A percentile compares a stretch with the other conserved stretches of the same genome.
phyloP scores from a whole-genome alignment of 1,140 invertebrate genomes.

The Pachypsylla venusta region DNA sequence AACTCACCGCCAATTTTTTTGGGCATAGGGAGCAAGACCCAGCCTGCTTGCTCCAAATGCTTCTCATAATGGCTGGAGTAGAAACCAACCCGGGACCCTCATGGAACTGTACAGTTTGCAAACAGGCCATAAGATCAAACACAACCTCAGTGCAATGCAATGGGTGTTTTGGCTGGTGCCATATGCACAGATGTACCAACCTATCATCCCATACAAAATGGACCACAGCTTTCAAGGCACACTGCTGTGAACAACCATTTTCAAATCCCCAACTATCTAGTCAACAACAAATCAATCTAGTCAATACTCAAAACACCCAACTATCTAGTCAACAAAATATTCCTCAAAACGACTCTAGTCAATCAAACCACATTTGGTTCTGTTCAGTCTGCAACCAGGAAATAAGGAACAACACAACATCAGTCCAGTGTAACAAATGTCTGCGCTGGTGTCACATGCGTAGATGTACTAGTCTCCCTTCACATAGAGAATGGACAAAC shows the following conservation, averaged over 20 bases:
- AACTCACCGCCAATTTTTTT: no score
- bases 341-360: not conserved
- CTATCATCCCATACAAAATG: not conserved
- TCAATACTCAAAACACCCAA: not conserved
- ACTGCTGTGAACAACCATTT: not conserved
- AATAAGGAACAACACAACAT: conserved; percentile 2
- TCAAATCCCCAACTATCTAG: no score
- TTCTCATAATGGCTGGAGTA: not conserved
- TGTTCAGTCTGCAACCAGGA: not conserved
- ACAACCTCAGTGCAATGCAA: not conserved
- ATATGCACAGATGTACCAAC: not conserved
- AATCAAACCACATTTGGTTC: not conserved
- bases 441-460: not conserved
- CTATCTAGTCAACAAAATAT: not conserved
- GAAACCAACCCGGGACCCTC: not conserved
- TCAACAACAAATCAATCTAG: not conserved
- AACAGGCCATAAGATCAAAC: not conserved
- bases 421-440: conserved; percentile 9
- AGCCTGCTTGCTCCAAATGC: not conserved
- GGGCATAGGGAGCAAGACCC: not conserved
- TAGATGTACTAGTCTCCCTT: not conserved
- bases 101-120: not conserved
- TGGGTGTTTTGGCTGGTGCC: not conserved
- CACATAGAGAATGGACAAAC: not conserved
- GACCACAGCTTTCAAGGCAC: not conserved